phyloP scores from a whole-genome alignment of 2,888 invertebrate species.

The Drosophila merina region DNA sequence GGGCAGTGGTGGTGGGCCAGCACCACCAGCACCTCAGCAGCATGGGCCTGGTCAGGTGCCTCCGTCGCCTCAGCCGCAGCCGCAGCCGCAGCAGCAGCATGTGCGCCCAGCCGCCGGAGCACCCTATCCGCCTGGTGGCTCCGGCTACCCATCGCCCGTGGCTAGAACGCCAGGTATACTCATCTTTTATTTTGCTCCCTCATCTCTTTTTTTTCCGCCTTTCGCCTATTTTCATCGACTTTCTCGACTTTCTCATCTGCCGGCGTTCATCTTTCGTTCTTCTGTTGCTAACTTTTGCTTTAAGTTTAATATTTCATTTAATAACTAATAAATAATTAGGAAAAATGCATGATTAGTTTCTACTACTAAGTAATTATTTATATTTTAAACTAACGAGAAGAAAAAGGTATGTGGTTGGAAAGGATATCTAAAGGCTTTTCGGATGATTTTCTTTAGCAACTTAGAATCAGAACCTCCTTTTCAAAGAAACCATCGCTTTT shows the following conservation, averaged over 20 bases:
- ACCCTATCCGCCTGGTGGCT: constrained; percentile 84
- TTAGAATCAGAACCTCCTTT: no score
- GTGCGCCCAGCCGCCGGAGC: constrained; percentile 72
- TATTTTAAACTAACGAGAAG: not conserved
- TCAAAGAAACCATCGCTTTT: no score
- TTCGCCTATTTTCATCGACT: constrained; percentile 16
- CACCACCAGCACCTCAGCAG: constrained; percentile 66
- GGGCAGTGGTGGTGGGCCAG: constrained; percentile 47
- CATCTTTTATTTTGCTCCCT: constrained; percentile 61
- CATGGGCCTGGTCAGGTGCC: constrained; percentile 56
- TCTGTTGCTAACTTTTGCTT: constrained; percentile 15
- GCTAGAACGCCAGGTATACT: constrained; percentile 84
- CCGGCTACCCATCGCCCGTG: constrained; percentile 83
- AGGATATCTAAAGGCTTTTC: no score
- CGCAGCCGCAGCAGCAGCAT: constrained; percentile 62
- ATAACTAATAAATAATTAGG: constrained; percentile 1
- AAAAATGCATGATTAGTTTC: constrained; percentile 6
- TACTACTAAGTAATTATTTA: not conserved
- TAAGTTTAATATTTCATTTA: not conserved
- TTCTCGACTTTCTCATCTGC: constrained; percentile 1
- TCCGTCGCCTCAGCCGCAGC: constrained; percentile 60
- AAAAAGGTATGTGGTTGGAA: not conserved
- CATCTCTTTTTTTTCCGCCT: constrained; percentile 20
- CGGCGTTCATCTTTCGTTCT: constrained; percentile 8
- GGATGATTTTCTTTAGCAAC: no score